A percentile compares a stretch with the other conserved stretches of the same genome.
These are phyloP conservation scores for Vespertilio murinus DNA, from an alignment of 2,797 vertebrate species.

Conservation along the genomic window DNA sequence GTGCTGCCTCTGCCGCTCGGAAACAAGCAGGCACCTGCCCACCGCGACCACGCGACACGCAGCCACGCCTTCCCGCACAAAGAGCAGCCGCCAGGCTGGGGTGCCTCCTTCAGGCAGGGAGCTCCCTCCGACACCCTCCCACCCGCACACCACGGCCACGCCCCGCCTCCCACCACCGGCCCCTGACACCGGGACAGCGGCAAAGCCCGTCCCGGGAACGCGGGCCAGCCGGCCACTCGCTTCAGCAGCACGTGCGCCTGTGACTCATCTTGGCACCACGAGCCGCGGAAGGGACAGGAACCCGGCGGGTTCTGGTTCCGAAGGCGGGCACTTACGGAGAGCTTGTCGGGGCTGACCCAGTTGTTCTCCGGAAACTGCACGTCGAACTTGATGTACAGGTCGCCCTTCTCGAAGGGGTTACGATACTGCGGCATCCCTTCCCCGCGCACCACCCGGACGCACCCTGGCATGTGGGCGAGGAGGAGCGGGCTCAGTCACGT, in stretches of 20 bases:
- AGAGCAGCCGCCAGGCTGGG: background rate
- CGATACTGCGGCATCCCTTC: conserved; percentile 99
- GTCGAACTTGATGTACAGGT: conserved; percentile 97
- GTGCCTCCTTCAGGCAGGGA: background rate
- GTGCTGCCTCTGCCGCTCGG: background rate
- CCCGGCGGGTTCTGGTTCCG: too few species aligned
- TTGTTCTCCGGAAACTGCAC: conserved; percentile 98
- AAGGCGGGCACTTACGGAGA: conserved; percentile 88
- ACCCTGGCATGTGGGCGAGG: too few species aligned
- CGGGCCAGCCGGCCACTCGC: background rate
- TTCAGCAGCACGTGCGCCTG: background rate
- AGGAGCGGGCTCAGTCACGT: too few species aligned
- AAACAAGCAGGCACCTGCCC: background rate
- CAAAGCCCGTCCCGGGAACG: background rate
- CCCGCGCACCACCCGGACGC: conserved; percentile 93
- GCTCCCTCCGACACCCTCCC: background rate
- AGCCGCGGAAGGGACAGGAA: background rate
- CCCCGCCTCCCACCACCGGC: background rate
- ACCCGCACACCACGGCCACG: accelerated
- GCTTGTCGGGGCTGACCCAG: conserved; percentile 98
- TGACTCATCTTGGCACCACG: background rate
- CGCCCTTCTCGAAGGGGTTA: conserved; percentile 99
- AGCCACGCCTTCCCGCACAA: background rate
- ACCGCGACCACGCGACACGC: background rate
- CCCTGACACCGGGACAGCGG: background rate